These are phyloP conservation scores for Pelosia muscerda DNA, from an alignment of 2,888 invertebrate species.

Conservation along the genomic window DNA sequence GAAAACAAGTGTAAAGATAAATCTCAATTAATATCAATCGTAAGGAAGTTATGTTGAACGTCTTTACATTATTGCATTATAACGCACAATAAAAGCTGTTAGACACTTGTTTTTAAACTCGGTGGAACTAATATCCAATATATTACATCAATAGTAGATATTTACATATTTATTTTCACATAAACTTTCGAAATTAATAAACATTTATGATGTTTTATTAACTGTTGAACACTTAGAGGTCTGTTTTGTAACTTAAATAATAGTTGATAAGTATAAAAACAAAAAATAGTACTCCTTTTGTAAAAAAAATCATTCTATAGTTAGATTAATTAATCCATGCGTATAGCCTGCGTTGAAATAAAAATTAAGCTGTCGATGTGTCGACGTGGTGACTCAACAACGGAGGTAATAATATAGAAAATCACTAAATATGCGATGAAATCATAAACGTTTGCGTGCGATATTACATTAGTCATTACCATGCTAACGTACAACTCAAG, in stretches of 20 bases:
- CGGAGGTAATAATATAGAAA: slow-evolving; percentile 61
- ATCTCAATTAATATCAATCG: neutral
- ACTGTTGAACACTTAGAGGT: no score
- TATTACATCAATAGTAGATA: no score
- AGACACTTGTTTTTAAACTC: neutral
- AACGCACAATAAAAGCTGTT: no score
- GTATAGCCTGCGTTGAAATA: neutral
- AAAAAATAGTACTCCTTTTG: neutral
- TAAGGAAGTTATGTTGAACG: neutral
- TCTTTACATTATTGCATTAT: neutral
- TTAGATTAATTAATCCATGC: neutral
- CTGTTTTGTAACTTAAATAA: no score
- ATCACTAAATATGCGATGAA: slow-evolving; percentile 61
- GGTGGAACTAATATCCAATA: neutral
- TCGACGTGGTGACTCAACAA: slow-evolving; percentile 62
- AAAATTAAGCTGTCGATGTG: slow-evolving; percentile 16
- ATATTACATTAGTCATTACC: slow-evolving; percentile 46
- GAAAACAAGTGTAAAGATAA: neutral
- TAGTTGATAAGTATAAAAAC: neutral
- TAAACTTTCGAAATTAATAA: neutral
- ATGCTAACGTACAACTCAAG: slow-evolving; percentile 53
- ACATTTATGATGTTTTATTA: neutral
- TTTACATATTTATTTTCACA: no score
- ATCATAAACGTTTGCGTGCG: slow-evolving; percentile 62
- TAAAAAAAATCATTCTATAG: neutral